Base-by-base conservation (phyloP, 1,140 invertebrate species). In the Zaprionus lachaisei region DNA sequence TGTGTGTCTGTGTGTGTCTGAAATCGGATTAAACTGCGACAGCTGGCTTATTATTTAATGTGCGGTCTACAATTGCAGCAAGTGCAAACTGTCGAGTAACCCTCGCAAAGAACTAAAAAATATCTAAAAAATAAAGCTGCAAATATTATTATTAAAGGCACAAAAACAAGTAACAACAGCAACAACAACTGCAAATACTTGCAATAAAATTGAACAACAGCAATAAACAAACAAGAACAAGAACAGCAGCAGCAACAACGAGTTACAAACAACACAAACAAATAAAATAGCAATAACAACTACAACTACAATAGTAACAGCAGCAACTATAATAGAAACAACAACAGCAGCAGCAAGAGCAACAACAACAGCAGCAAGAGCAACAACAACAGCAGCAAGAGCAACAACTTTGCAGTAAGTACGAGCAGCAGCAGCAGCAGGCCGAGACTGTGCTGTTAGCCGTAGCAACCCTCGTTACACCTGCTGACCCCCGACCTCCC, bases 371-470 rank as follows among this genome's bases (percentile, higher is more conserved):
- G 26, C 37, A 69, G n/a, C 58, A 60, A 34, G 44, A 67, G 58
- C 44, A 51, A 41, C 20, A 60, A 20, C 58, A 67, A 37, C 51
- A 79, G 66, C 72, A 67, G 77, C 64, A 69, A 72, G 31, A 80
- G 69, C 56, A 76, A 63, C 54, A 76, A 68, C 72, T 67, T 79
- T 90, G 85, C 85, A 90, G 85, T 90, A 90, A 90, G 85, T 90
- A 87, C 67, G 58, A 83, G 74, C 61, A 60, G 66, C 44, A 47
- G 74, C 44, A 47, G 47, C 61, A 71, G 65, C 20, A 60, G 41
- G 58, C 38, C 41, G 28, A 17, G 26, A 7, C n/a, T 17, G 37
- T 14, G 37, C 37, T 38, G 55, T 22, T 31, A 70, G 54, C 66
- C 14, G 47, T 51, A 73, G 37, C 68, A 44, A 72, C 70, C 69